Evolutionary conservation across 2,797 vertebrate genomes (phyloP), one percentile per base, ranked within the genome.

Genomic region (Danio jaintianensis): DNA sequence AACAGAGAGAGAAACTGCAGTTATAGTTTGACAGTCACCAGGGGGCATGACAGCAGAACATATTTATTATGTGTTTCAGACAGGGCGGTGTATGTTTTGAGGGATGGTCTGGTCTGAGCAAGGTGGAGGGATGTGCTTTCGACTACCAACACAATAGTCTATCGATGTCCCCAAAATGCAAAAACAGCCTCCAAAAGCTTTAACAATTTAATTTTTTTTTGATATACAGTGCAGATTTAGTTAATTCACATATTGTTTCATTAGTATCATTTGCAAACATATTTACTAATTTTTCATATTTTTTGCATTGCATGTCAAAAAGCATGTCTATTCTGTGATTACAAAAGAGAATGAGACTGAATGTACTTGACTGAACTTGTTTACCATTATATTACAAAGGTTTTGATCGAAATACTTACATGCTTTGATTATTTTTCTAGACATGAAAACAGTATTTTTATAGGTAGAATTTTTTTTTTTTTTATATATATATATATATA

Each of bases 121-220:
- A 48, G 53, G 66, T 69, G 73, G 76, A 80, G 45, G 59, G 66
- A 56, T 69, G 13, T 74, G 74, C 77, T 82, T 78, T 82, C 77
- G 79, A 77, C 82, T 53, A 77, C 47, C 40, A 38, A 66, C 62
- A 79, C 40, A 68, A 71, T 69, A 58, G 40, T 61, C 76, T 40
- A 12, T 29, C 7, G 50, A 80, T 64, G 71, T 47, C 48, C 18
- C 47, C 10, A 66, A 52, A 66, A 58, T 70, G 66, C 22, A 53
- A 53, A 73, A 55, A 66, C 50, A 47, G 42, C 36, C 22, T 62
- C 64, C 42, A 16, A 47, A 75, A 4, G n/a, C 55, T 42, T 56
- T 59, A 50, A 59, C 22, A 36, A 29, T 58, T 58, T 58, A 42
- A 40, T 12, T 29, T 29, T 1, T 29, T 29, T 29, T 29, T 43